phyloP scores from a whole-genome alignment of 2,888 invertebrate genomes.

The Ptychoptera albimana region DNA sequence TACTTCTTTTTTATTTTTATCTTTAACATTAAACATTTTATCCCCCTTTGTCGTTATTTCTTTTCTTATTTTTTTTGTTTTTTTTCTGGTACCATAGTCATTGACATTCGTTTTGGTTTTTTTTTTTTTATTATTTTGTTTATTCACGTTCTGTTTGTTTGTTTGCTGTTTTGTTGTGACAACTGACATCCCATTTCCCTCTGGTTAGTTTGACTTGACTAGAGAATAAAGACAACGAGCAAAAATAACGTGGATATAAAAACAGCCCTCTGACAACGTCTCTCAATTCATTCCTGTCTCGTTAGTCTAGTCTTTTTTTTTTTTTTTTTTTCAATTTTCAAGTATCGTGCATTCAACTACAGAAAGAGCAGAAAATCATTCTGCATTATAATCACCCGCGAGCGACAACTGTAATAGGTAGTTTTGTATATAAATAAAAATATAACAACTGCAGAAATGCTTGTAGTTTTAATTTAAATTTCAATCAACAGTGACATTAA shows the following conservation, averaged over 20 bases:
- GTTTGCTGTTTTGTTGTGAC: conserved; percentile 3
- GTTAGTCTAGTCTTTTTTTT: not conserved
- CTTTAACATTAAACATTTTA: not conserved
- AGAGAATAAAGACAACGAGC: too few species aligned
- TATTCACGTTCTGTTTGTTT: not conserved
- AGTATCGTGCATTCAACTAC: not conserved
- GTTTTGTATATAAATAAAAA: too few species aligned
- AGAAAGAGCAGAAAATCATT: too few species aligned
- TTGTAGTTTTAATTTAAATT: too few species aligned
- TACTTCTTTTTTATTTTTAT: too few species aligned
- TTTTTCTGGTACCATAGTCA: not conserved
- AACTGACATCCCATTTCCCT: conserved; percentile 8
- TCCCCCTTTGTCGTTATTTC: not conserved
- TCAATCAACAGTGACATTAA: too few species aligned
- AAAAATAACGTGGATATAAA: not conserved
- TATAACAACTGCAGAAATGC: too few species aligned
- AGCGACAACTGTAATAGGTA: too few species aligned
- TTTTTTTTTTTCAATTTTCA: not conserved
- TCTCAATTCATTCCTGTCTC: not conserved
- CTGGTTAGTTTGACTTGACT: too few species aligned
- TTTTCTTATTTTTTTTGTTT: not conserved
- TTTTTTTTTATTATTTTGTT: not conserved
- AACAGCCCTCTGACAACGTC: not conserved
- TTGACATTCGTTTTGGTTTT: not conserved
- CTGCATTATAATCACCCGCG: too few species aligned